phyloP scores from a whole-genome alignment of 2,888 invertebrate species.

The Leptopilina drosophilae region DNA sequence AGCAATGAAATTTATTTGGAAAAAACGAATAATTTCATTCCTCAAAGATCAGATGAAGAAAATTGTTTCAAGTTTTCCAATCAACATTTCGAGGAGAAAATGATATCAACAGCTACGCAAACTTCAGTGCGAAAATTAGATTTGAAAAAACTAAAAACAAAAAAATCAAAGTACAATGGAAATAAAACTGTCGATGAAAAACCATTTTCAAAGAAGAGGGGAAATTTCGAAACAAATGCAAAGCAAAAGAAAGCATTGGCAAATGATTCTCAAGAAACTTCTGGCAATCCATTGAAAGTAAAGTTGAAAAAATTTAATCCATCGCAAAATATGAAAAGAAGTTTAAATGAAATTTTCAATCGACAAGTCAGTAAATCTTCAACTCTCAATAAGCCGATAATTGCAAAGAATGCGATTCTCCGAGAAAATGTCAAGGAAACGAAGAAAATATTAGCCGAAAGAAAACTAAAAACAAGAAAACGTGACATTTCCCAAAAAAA shows the following conservation, averaged over 20 bases:
- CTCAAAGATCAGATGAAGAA: too few species aligned
- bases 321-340: background rate
- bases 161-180: background rate
- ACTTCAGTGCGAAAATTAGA: background rate
- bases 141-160: background rate
- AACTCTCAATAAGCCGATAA: too few species aligned
- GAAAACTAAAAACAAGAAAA: background rate
- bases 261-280: too few species aligned
- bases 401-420: too few species aligned
- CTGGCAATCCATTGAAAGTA: background rate
- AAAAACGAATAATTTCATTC: too few species aligned
- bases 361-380: background rate
- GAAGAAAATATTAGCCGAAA: background rate
- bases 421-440: too few species aligned
- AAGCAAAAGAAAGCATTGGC: too few species aligned
- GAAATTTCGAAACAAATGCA: too few species aligned
- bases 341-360: background rate
- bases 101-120: background rate
- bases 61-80: too few species aligned
- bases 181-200: background rate
- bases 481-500: background rate
- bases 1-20: too few species aligned
- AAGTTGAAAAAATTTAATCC: background rate
- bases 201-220: background rate
- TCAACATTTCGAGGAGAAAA: background rate